Conservation (phyloP, 2,888 invertebrate species). For the Campoletis raptor region DNA sequence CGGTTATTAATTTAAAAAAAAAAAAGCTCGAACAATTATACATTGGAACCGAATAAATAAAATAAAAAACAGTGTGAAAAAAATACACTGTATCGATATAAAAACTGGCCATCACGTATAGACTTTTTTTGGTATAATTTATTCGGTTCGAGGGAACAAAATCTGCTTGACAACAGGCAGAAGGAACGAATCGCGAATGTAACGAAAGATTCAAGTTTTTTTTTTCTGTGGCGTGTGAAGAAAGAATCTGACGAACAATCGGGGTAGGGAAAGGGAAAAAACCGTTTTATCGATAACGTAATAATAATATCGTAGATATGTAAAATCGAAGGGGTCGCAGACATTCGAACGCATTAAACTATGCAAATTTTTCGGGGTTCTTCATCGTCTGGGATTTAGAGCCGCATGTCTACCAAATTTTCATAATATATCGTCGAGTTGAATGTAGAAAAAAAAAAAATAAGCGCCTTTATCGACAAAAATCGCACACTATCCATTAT, state of each 20-base stretch:
- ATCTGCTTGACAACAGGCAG: constrained; percentile 46
- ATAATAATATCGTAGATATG: constrained; percentile 17
- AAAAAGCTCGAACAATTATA: background rate
- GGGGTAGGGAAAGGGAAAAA: background rate
- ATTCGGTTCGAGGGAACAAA: constrained; percentile 28
- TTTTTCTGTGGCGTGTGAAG: background rate
- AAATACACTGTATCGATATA: background rate
- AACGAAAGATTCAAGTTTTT: constrained; percentile 32
- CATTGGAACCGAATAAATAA: background rate
- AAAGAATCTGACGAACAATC: constrained; percentile 1
- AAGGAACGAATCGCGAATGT: constrained; percentile 23
- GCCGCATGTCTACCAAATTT: constrained; percentile 12
- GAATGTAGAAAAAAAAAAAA: background rate
- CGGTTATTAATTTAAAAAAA: background rate
- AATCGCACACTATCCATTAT: background rate
- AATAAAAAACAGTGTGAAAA: background rate
- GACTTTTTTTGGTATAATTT: constrained; percentile 15
- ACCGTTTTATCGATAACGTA: constrained; percentile 22
- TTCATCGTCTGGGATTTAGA: background rate
- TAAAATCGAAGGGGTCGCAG: constrained; percentile 31
- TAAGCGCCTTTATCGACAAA: background rate
- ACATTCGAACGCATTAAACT: constrained; percentile 42
- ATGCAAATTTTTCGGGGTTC: constrained; percentile 45
- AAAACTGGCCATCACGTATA: background rate
- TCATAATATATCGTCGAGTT: background rate